Conservation (phyloP, 1,140 invertebrate genomes). For the Mactra quadrangularis region DNA sequence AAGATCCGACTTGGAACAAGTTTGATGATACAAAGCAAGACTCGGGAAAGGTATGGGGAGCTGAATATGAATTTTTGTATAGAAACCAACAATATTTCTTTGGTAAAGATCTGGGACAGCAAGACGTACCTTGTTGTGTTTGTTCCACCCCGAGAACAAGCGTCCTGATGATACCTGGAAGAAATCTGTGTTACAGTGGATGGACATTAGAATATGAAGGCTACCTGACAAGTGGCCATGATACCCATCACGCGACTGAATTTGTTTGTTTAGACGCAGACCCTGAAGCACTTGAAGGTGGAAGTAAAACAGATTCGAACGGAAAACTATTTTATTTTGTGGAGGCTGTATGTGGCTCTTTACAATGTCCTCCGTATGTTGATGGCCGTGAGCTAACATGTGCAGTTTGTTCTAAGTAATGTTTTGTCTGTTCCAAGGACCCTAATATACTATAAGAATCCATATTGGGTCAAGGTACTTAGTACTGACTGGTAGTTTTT, state of each 20-base stretch:
- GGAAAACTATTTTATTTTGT: constrained; percentile 62
- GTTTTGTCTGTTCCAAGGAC: too few species aligned
- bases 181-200: constrained; percentile 37
- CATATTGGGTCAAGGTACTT: too few species aligned
- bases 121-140: constrained; percentile 60
- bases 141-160: constrained; percentile 43
- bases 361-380: constrained; percentile 65
- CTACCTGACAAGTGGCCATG: constrained; percentile 54
- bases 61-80: constrained; percentile 3
- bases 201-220: constrained; percentile 65
- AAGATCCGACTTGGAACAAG: constrained; percentile 4
- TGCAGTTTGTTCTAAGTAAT: constrained; percentile 68
- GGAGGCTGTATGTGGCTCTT: constrained; percentile 45
- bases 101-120: neutral
- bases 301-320: constrained; percentile 7
- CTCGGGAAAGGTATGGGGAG: neutral
- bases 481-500: too few species aligned
- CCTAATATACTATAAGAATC: too few species aligned
- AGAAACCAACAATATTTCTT: neutral
- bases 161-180: constrained; percentile 61
- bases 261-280: constrained; percentile 63
- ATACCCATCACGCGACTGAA: constrained; percentile 1
- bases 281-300: constrained; percentile 35
- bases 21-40: neutral
- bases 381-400: constrained; percentile 63